phyloP scores from a whole-genome alignment of 2,113 vertebrate genomes.

The Spilogale gracilis region DNA sequence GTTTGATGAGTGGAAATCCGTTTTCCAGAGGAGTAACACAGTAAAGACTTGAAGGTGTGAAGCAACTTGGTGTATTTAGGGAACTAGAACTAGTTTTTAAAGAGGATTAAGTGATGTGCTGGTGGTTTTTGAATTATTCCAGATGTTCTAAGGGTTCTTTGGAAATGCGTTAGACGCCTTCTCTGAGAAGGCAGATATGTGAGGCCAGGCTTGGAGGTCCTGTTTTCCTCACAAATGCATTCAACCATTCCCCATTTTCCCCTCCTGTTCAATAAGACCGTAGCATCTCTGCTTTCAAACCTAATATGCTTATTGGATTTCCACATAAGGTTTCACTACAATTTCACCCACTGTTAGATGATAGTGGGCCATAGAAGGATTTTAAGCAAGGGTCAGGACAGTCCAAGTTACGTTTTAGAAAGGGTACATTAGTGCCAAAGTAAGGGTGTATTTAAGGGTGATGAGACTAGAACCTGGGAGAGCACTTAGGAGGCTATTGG shows the following conservation, averaged over 20 bases:
- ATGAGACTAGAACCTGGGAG: neutral
- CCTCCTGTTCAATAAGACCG: neutral
- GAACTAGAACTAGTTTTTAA: neutral
- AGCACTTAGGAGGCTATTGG: neutral
- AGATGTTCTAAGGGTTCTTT: neutral
- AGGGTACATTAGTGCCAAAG: neutral
- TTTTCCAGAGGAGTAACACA: neutral
- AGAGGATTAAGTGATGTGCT: neutral
- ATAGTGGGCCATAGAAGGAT: neutral
- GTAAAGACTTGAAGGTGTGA: neutral
- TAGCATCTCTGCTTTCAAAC: neutral
- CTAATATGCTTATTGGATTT: neutral
- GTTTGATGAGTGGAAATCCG: neutral
- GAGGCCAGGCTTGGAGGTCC: neutral
- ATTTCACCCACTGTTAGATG: neutral
- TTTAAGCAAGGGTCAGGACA: neutral
- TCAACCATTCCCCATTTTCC: neutral
- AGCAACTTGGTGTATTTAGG: neutral
- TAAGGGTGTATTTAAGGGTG: neutral
- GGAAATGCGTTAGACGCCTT: neutral
- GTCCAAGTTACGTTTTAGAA: neutral
- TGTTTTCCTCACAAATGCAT: neutral
- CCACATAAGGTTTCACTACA: neutral
- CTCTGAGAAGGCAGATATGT: neutral
- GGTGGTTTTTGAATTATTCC: neutral